Evolutionary conservation across 1,140 invertebrate species (phyloP), one percentile per base, ranked within the genome.

Genomic region (Drosophila subpulchrella): DNA sequence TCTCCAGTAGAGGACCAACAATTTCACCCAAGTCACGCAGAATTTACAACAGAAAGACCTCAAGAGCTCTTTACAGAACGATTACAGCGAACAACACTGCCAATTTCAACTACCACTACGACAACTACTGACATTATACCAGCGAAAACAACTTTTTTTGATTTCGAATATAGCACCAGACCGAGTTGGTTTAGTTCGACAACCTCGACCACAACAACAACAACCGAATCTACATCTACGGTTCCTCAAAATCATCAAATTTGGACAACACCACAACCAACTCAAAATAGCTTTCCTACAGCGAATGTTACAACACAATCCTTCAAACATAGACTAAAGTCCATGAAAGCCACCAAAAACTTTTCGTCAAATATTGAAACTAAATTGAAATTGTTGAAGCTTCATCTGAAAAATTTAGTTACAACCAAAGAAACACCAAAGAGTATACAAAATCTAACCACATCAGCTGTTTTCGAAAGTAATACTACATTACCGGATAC

Each of bases 391-490:
- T 27, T 76, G 1, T 20, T 70, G 1, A 77, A 70, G 36, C 56
- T 77, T 3, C 51, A 75, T 24, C 54, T 76, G 1, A 77, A 77
- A 42, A 70, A 71, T 46, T 30, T 71, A 6, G 42, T 71, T 34
- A 58, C 68, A 2, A 71, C 74, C 24, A 77, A 36, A 42, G 75
- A 77, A 57, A 46, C 73, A 0, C 48, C 74, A 0, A 73, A 39
- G 24, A 30, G 38, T 3, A 15, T 54, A 56, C 41, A 51, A 48
- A 77, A 56, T 27, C 3, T 48, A 20, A 77, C 72, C 3, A 34
- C 32, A n/a, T 12, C 63, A 12, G 12, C 34, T 36, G 44, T 57
- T 58, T 15, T 13, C n/a, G 53, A 60, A 10, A 42, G 7, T n/a
- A 60, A 50, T 24, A 47, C n/a, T 13, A 60, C 38, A 12, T 8